Conservation (phyloP, 1,140 invertebrate species). For the Dendrolimus kikuchii region DNA sequence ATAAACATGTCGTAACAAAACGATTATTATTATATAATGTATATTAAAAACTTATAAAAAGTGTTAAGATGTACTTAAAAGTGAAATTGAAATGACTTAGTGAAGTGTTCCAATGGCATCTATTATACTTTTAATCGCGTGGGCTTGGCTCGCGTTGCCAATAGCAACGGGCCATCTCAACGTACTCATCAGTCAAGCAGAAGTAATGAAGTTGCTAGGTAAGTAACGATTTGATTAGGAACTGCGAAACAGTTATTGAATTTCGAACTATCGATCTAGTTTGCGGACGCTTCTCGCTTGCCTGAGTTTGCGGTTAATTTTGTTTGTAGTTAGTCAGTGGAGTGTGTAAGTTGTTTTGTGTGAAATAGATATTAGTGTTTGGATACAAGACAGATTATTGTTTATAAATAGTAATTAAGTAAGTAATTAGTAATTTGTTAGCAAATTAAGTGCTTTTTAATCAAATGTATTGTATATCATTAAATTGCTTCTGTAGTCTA, state of each 20-base stretch:
- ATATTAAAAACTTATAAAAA: constrained; percentile 9
- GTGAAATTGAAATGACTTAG: constrained; percentile 55
- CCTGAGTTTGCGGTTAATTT: neutral
- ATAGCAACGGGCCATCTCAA: constrained; percentile 77
- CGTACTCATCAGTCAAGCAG: constrained; percentile 83
- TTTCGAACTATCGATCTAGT: constrained; percentile 11
- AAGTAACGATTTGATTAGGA: constrained; percentile 40
- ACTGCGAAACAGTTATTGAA: constrained; percentile 12
- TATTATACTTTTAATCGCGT: constrained; percentile 51
- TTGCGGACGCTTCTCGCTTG: neutral
- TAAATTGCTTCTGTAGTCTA: no score
- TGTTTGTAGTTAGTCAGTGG: neutral
- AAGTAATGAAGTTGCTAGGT: constrained; percentile 85
- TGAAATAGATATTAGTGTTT: neutral
- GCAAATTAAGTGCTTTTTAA: no score
- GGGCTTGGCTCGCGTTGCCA: constrained; percentile 61
- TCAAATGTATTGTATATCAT: no score
- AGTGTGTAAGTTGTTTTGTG: constrained; percentile 3
- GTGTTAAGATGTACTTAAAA: constrained; percentile 46
- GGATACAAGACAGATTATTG: neutral
- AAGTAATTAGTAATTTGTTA: no score
- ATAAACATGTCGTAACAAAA: no score
- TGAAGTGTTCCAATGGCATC: constrained; percentile 48
- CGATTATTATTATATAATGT: constrained; percentile 6
- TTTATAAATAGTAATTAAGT: no score